Base-by-base conservation (phyloP, 2,113 vertebrate species). In the Aegithalos caudatus region DNA sequence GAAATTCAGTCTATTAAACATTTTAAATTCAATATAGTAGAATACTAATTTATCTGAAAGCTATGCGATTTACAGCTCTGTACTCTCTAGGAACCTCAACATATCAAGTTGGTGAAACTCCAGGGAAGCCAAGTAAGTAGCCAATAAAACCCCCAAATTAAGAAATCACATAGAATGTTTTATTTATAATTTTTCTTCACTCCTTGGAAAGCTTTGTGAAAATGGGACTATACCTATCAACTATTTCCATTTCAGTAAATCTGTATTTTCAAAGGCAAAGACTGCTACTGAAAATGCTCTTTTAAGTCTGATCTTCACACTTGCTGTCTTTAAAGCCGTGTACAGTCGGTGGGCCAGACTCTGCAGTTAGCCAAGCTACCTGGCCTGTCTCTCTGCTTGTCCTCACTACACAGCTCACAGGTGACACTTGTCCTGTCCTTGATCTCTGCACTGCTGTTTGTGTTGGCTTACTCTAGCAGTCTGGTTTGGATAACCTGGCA, bases 251-350 rank as follows among this genome's bases (percentile, higher is more conserved):
- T 71, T 81, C 51, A 78, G 17, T 44, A 86, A 71, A 92, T 71
- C 35, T 70, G 1, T 47, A 48, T 77, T 90, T 90, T 90, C 58
- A 91, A 64, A 81, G 69, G n/a, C 31, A 92, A 83, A 73, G 12
- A 53, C n/a, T 81, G 53, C 25, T 69, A 17, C 11, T 42, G 40
- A 72, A 87, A 94, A 94, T 37, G 28, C 8, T n/a, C 25, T 77
- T 87, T 61, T 33, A 38, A 58, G 29, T 40, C 44, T 73, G 29
- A 19, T 61, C 23, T 80, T 54, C 60, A 51, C 16, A 28, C 7
- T 86, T 42, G 4, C 12, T 25, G 21, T 54, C 31, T 74, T 77
- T 74, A 71, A 67, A 81, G 51, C 22, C 1, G 0, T 11, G 5
- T n/a, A 22, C 5, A 51, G 19, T 38, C 42, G 42, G 14, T 42